Evolutionary conservation across 2,797 vertebrate genomes (phyloP).

Genomic region (Aythya fuligula): DNA sequence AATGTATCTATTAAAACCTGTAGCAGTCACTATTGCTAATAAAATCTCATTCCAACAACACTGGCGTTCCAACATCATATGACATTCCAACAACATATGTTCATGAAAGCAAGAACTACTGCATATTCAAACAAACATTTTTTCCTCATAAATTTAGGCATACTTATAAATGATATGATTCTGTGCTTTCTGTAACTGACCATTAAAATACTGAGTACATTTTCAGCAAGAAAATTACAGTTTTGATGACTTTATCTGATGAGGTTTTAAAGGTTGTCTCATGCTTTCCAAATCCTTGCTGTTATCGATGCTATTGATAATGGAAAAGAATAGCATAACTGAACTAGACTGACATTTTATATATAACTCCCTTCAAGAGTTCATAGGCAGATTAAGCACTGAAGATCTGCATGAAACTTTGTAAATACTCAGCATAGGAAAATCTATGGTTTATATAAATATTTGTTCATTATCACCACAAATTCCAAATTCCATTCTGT

Average conservation of each 20-base stretch:
- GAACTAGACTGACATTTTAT: background rate
- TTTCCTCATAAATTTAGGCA: slow-evolving; percentile 20
- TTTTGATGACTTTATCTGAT: background rate
- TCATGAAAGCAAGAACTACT: background rate
- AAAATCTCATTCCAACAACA: slow-evolving; percentile 31
- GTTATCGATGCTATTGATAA: background rate
- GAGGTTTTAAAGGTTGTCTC: background rate
- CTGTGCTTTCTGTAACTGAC: background rate
- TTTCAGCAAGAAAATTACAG: background rate
- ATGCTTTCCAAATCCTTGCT: background rate
- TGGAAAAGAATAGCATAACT: background rate
- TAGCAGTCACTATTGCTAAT: background rate
- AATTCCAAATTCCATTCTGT: background rate
- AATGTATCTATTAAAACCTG: background rate
- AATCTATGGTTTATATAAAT: background rate
- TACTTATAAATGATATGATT: background rate
- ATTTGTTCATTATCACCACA: background rate
- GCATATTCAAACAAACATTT: background rate
- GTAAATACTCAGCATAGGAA: background rate
- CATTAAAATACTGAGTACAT: background rate
- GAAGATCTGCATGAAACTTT: background rate
- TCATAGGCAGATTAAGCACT: background rate
- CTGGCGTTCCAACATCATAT: background rate
- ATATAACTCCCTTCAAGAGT: background rate
- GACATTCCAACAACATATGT: background rate